Evolutionary conservation across 30 jellyfish, hydroid and myxozoan genomes (phyloP), one percentile per base, ranked within the genome.

Genomic region (Pelagia noctiluca): DNA sequence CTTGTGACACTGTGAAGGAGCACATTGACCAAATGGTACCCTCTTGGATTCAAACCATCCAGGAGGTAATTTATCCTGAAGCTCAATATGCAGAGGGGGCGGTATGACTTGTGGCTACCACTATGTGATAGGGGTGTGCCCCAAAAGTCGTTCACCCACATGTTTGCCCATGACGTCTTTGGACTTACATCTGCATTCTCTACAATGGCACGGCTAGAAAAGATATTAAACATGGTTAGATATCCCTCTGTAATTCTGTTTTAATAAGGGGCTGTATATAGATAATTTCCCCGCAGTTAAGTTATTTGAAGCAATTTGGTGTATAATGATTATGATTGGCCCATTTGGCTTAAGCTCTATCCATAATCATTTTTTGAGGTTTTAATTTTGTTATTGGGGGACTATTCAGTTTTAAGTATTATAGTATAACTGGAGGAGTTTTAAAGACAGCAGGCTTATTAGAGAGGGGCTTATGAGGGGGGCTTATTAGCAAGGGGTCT

Each of bases 51-150:
- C 60, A 91, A 70, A 24, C 70, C 77, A 18, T 93, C 98, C 1
- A 80, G 47, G 1, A 57, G 24, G 86, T 91, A 85, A 85, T 91
- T 91, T 21, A 91, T 66, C 22, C 90, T 93, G 75, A 91, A 91
- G 3, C 91, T 52, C 63, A 91, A 50, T 29, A 91, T 95, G 38
- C 97, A 86, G 0, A 91, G 66, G 0, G 98, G 98, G 16, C 98
- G 86, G 75, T 84, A 91, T 19, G 98, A 91, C 86, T 91, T 91
- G 89, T 91, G 98, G 57, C 98, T 91, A 18, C 98, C 98, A 78
- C 95, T 77, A 80, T 91, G 98, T 22, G 91, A 64, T 53, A 91
- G 73, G 1, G 98, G 96, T 71, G 98, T 91, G 19, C 98, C 98
- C 98, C 98, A 91, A 47, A 91, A 91, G 60, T 91, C 98, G 68